phyloP scores from a whole-genome alignment of 2,888 invertebrate species.

The Noctua pronuba region DNA sequence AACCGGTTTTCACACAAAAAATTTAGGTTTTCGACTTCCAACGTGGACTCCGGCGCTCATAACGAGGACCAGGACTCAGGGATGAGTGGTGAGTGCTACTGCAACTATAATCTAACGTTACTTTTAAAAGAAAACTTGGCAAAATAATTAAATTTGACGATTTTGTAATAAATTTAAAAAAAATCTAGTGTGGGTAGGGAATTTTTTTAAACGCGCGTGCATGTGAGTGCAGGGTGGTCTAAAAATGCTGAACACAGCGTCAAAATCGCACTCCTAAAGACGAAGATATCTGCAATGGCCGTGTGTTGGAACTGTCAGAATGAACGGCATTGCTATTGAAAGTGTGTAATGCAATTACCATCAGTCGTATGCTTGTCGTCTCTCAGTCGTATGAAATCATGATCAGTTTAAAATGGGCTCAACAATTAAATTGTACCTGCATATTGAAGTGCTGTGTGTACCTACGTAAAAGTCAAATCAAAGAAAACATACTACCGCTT shows the following conservation, averaged over 20 bases:
- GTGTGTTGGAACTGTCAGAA: neutral
- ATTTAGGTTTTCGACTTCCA: too few relatives aligned
- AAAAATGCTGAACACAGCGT: neutral
- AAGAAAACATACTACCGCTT: neutral
- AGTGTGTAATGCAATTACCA: neutral
- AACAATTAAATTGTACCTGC: neutral
- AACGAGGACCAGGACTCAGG: too few relatives aligned
- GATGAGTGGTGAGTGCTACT: too few relatives aligned
- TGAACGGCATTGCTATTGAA: neutral
- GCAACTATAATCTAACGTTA: too few relatives aligned
- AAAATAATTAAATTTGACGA: too few relatives aligned
- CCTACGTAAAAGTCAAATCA: neutral
- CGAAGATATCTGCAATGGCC: too few relatives aligned
- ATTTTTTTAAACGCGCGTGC: neutral
- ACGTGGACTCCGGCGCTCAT: too few relatives aligned
- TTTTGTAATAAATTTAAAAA: too few relatives aligned
- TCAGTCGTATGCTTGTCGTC: neutral
- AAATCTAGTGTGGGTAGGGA: neutral
- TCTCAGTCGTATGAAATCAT: neutral
- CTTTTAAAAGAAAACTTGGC: too few relatives aligned
- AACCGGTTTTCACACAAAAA: too few relatives aligned
- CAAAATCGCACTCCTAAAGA: too few relatives aligned
- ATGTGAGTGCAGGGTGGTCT: too few relatives aligned
- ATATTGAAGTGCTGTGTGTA: neutral
- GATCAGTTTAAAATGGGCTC: neutral